Percentiles rank a stretch among this genome's conserved stretches.
Conservation (phyloP, 2,797 vertebrate genomes). For the Alcedo quadribrachys region DNA sequence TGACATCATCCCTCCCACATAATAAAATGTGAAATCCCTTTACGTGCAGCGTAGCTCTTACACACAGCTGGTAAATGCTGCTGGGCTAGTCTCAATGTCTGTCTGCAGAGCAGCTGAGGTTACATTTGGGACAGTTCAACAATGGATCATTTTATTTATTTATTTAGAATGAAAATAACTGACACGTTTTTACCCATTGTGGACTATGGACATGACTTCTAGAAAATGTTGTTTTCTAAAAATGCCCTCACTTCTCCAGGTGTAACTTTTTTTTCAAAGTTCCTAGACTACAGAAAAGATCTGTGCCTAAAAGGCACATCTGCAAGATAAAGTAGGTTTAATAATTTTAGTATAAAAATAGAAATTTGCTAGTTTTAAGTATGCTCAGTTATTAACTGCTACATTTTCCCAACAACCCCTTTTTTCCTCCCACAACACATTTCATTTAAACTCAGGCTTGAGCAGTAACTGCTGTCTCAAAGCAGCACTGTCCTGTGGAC, state of each 20-base stretch:
- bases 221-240: not conserved
- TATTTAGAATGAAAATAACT: not conserved
- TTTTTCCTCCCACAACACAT: rapidly evolving
- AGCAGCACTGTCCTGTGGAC: not conserved
- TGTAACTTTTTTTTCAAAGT: not conserved
- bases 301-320: not conserved
- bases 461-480: not conserved
- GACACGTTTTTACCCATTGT: not conserved
- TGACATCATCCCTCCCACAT: constrained; percentile 71
- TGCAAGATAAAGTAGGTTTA: not conserved
- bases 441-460: not conserved
- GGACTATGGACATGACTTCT: not conserved
- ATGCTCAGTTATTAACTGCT: not conserved
- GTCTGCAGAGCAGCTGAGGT: constrained; percentile 30
- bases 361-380: not conserved
- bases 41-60: constrained; percentile 55
- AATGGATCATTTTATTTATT: constrained; percentile 9
- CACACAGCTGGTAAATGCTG: constrained; percentile 68
- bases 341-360: not conserved
- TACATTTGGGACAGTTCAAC: constrained; percentile 10
- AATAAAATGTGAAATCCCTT: constrained; percentile 70
- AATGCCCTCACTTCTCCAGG: not conserved
- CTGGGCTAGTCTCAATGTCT: not conserved
- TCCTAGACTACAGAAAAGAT: not conserved
- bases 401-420: not conserved